Base-by-base conservation (phyloP, 2,888 invertebrate species). In the Epistrophella euchroma region DNA sequence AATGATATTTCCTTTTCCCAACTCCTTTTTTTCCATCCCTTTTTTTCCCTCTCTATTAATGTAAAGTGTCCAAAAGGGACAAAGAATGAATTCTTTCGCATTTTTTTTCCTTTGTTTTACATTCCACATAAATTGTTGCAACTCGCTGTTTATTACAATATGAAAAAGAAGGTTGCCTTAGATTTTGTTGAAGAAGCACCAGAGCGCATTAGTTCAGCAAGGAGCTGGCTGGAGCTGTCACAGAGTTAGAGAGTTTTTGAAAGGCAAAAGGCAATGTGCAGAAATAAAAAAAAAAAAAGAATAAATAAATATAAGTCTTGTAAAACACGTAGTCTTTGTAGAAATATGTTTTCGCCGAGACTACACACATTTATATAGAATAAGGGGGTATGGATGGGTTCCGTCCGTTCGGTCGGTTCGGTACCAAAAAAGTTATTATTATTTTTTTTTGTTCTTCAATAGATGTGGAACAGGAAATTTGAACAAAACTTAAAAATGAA, bases 111-210 rank as follows among this genome's bases (percentile, higher is more conserved):
- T 78, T 78, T 74, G 74, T 84, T 64, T 84, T 71, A 64, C 70
- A 79, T 84, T 71, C 70, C 73, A 25, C 40, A 74, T 70, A 78
- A 55, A 83, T 84, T 66, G 79, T 80, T 84, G 71, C 79, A 60
- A 52, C 17, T 84, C 17, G 66, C 79, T 72, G 84, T 84, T 84
- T 79, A 80, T 80, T 84, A 84, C 80, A 80, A 58, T 84, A 79
- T 60, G 52, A 40, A 60, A 60, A 37, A 37, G 37, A 68, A 74
- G 52, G 55, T 64, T 64, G 37, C 68, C 17, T 17, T 56, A 74
- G 28, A 32, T 66, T 43, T 79, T 28, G 70, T 64, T 58, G 55
- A 68, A 68, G 66, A 73, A 73, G 68, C 45, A 28, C 68, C 68
- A 66, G 22, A 77, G 58, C 50, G 77, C 66, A 82, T 77, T 78